Percentiles rank a stretch among this genome's conserved stretches.
phyloP scores from a whole-genome alignment of 2,113 vertebrate genomes.

The Sphaerodactylus townsendi region DNA sequence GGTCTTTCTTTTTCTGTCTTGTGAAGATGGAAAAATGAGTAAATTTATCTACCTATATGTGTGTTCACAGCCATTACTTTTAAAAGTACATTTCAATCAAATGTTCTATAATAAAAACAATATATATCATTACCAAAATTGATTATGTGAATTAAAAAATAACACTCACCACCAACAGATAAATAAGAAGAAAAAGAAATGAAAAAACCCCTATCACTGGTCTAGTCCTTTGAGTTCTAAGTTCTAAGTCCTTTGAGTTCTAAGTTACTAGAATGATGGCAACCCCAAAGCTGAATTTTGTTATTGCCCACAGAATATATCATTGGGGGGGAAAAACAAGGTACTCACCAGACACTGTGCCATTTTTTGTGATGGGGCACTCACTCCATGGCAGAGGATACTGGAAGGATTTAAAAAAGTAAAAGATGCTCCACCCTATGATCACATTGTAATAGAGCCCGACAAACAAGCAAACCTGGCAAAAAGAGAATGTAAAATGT shows the following conservation, averaged over 20 bases:
- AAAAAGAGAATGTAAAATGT: not conserved
- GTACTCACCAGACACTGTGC: slow-evolving; percentile 83
- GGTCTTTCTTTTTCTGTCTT: not conserved
- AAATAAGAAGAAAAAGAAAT: no score
- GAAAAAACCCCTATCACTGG: no score
- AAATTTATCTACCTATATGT: not conserved
- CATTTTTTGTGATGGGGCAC: slow-evolving; percentile 87
- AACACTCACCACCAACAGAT: no score
- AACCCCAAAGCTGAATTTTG: not conserved
- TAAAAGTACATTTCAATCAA: no score
- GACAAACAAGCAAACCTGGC: slow-evolving; percentile 93
- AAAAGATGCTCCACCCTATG: slow-evolving; percentile 98
- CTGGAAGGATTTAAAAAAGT: slow-evolving; percentile 98
- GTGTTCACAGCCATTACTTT: not conserved
- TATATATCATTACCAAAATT: no score
- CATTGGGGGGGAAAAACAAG: not conserved
- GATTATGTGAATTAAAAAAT: no score
- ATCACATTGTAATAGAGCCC: slow-evolving; percentile 98
- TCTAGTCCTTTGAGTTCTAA: no score
- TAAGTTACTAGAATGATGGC: not conserved
- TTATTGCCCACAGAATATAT: not conserved
- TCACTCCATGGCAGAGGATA: slow-evolving; percentile 96
- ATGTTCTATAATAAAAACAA: no score
- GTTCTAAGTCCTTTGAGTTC: not conserved
- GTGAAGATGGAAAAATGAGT: not conserved